Conservation (phyloP, 2,113 vertebrate species). For the human (Homo sapiens) region GRCh38 chr1:173171501-173172000, state of each 20-base stretch:
- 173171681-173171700: not conserved
- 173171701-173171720: not conserved
- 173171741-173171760: not conserved
- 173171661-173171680: not conserved
- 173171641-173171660: not conserved
- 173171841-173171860: not conserved
- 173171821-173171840: not conserved
- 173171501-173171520: not conserved
- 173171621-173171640: not conserved
- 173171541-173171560: not conserved
- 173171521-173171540: not conserved
- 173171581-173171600: not conserved
- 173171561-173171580: not conserved
- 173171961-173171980: too few species aligned
- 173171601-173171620: not conserved
- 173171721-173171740: not conserved
- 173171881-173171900: not conserved
- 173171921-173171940: not conserved
- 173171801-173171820: not conserved
- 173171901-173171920: not conserved
- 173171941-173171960: not conserved
- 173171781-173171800: not conserved
- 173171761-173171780: not conserved
- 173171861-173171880: not conserved
- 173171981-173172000: not conserved